These are phyloP conservation scores for Alaudala cheleensis DNA, from an alignment of 2,113 vertebrate genomes.

Conservation along the genomic window DNA sequence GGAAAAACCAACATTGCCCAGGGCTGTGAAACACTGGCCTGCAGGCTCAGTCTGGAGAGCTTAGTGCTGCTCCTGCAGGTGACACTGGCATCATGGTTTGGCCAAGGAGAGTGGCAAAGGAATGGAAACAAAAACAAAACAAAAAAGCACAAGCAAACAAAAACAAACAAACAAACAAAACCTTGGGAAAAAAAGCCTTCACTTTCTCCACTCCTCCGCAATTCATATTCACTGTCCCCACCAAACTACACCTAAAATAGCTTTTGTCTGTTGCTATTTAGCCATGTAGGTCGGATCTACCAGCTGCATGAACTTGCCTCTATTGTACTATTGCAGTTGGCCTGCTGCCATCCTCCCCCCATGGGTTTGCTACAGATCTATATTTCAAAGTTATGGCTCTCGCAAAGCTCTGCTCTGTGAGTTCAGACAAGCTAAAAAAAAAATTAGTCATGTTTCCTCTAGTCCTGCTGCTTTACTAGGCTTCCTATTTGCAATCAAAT, in stretches of 20 bases:
- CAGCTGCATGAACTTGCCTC: conserved; percentile 25
- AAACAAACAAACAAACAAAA: not conserved
- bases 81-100: not conserved
- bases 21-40: not conserved
- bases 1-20: not conserved
- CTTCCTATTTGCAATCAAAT: conserved; percentile 71
- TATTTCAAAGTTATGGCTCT: conserved; percentile 58
- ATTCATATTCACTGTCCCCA: not conserved
- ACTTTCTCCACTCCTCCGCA: conserved; percentile 23
- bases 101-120: not conserved
- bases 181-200: not conserved
- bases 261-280: conserved; percentile 12
- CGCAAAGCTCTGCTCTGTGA: conserved; percentile 28
- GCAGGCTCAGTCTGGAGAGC: not conserved
- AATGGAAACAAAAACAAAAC: not conserved
- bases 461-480: conserved; percentile 53
- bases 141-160: no score
- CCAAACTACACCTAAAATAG: conserved; percentile 46
- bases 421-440: conserved; percentile 54
- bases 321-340: conserved; percentile 46
- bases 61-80: not conserved
- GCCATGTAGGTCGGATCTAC: not conserved
- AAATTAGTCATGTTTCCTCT: conserved; percentile 70
- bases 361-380: conserved; percentile 44
- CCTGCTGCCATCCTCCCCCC: conserved; percentile 36